Percentiles rank a stretch among this genome's conserved stretches.
phyloP scores from a whole-genome alignment of 2,888 invertebrate genomes.

The Chrysotoxum bicinctum region DNA sequence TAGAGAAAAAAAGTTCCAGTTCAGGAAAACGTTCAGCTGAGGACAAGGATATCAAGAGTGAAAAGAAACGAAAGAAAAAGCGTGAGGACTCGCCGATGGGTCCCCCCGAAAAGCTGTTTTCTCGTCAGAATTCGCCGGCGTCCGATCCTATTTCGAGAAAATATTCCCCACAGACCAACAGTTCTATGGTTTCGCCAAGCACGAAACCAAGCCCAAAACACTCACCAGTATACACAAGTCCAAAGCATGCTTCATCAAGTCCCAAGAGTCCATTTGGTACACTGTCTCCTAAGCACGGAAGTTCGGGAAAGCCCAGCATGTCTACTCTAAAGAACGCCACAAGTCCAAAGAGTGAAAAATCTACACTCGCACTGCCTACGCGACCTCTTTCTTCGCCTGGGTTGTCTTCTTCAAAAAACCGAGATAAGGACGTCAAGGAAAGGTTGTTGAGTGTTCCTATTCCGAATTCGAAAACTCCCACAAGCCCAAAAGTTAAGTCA shows the following conservation, averaged over 20 bases:
- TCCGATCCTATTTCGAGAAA: constrained; percentile 83
- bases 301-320: constrained; percentile 94
- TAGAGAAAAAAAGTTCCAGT: constrained; percentile 80
- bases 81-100: constrained; percentile 84
- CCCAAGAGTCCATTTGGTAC: constrained; percentile 89
- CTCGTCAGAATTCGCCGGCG: constrained; percentile 84
- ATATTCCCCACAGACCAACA: constrained; percentile 85
- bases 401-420: constrained; percentile 78
- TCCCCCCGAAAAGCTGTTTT: constrained; percentile 91
- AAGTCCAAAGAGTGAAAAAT: constrained; percentile 84
- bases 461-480: constrained; percentile 46
- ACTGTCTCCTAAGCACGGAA: constrained; percentile 90
- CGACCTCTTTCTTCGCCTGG: constrained; percentile 50
- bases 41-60: constrained; percentile 81
- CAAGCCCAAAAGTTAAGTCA: constrained; percentile 61
- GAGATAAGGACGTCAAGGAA: constrained; percentile 76
- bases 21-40: constrained; percentile 78
- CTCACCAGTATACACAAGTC: constrained; percentile 89
- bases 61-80: constrained; percentile 90
- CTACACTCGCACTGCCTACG: constrained; percentile 78
- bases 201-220: constrained; percentile 87
- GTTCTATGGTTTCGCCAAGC: constrained; percentile 76
- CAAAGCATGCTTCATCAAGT: constrained; percentile 89
- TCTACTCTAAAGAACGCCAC: constrained; percentile 92
- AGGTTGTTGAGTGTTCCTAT: constrained; percentile 74